Percentiles rank a stretch among this genome's conserved stretches.
Conservation (phyloP, 1,140 invertebrate species). For the Rhizoglyphus robini region DNA sequence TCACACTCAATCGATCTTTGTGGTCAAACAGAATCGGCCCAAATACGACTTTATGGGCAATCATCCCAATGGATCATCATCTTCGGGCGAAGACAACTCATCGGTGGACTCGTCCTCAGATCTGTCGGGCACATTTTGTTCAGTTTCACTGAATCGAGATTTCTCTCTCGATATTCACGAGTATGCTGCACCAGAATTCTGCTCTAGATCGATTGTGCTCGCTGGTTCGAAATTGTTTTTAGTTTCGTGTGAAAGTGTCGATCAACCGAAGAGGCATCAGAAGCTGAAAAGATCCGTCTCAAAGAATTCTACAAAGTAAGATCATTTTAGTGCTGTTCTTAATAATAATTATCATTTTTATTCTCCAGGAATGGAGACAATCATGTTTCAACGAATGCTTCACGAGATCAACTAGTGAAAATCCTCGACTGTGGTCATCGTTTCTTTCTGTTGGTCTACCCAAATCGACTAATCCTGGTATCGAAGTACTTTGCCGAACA, state of each 20-base stretch:
- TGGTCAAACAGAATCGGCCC: not conserved
- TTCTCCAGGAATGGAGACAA: too few relatives aligned
- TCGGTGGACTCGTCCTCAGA: not conserved
- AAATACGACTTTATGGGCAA: not conserved
- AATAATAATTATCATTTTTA: not conserved
- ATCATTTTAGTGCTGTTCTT: not conserved
- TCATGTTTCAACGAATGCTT: not conserved
- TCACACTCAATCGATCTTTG: not conserved
- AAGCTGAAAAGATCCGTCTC: not conserved
- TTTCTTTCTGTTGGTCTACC: not conserved
- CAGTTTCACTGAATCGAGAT: not conserved
- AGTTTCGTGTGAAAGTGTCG: not conserved
- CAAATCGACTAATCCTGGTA: not conserved
- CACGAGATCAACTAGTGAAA: not conserved
- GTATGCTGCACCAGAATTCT: not conserved
- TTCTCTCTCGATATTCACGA: not conserved
- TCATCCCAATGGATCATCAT: too few relatives aligned
- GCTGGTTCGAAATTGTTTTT: not conserved
- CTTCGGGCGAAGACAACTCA: not conserved
- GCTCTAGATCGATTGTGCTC: not conserved
- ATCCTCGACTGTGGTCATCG: not conserved
- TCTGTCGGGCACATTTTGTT: not conserved
- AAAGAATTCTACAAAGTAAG: not conserved
- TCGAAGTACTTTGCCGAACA: conserved; percentile 5
- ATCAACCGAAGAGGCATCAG: not conserved